phyloP scores from a whole-genome alignment of 2,113 vertebrate genomes.

The Thamnaconus septentrionalis region DNA sequence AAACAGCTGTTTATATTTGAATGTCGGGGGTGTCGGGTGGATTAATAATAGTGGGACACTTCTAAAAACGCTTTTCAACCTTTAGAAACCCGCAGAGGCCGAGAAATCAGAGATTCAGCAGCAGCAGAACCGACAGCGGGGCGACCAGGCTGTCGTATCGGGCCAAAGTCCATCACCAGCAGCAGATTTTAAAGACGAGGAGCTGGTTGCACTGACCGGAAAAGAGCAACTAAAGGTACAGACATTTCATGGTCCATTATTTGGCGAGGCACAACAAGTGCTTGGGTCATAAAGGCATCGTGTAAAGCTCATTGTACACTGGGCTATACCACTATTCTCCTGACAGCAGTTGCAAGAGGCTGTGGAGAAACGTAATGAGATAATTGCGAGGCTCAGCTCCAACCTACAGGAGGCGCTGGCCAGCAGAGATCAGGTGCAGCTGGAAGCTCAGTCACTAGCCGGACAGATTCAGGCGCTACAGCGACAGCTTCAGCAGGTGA shows the following conservation, averaged over 20 bases:
- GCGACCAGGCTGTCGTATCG: slow-evolving; percentile 6
- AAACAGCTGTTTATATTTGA: neutral
- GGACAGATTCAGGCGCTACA: slow-evolving; percentile 78
- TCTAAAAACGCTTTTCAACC: neutral
- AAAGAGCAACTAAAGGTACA: slow-evolving; percentile 76
- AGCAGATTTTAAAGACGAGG: slow-evolving; percentile 48
- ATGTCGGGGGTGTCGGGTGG: neutral
- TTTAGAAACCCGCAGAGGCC: slow-evolving; percentile 40
- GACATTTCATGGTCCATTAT: neutral
- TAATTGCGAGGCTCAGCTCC: slow-evolving; percentile 76
- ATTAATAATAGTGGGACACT: neutral
- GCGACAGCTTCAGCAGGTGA: slow-evolving; percentile 81
- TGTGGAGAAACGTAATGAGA: slow-evolving; percentile 81
- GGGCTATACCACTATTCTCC: neutral
- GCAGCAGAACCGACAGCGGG: slow-evolving; percentile 24
- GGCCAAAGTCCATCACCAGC: slow-evolving; percentile 39
- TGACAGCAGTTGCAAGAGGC: slow-evolving; percentile 76
- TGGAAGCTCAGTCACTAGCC: slow-evolving; percentile 72
- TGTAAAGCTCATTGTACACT: no score
- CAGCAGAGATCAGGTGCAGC: slow-evolving; percentile 76
- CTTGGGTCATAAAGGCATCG: no score
- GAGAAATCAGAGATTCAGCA: slow-evolving; percentile 19
- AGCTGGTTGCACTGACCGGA: slow-evolving; percentile 57
- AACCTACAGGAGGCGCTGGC: slow-evolving; percentile 77
- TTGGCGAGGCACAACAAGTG: neutral